phyloP scores from a whole-genome alignment of 2,888 invertebrate genomes.

The Xylota segnis region DNA sequence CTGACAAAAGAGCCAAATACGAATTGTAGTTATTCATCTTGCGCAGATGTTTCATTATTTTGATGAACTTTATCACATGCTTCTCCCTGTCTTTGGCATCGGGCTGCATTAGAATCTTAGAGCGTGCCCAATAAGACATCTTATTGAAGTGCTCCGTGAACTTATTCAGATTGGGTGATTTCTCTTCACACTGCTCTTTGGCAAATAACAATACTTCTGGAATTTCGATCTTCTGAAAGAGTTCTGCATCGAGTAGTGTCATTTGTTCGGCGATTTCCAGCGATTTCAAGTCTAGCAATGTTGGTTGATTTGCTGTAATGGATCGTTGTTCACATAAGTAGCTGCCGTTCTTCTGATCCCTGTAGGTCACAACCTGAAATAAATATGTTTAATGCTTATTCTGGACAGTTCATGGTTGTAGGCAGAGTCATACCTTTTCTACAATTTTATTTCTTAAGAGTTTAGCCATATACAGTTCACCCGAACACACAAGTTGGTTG shows the following conservation, averaged over 20 bases:
- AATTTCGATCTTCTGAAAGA: conserved; percentile 98
- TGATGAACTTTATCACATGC: conserved; percentile 97
- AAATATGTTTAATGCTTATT: not conserved
- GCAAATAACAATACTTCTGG: conserved; percentile 99
- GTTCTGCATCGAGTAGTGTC: conserved; percentile 97
- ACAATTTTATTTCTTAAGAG: conserved; percentile 95
- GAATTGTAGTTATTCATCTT: conserved; percentile 99
- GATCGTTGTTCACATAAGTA: conserved; percentile 84
- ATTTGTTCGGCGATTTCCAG: conserved; percentile 98
- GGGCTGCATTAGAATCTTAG: conserved; percentile 94
- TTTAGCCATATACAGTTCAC: conserved; percentile 96
- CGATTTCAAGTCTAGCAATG: conserved; percentile 96
- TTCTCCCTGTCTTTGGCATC: conserved; percentile 98
- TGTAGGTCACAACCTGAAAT: conserved; percentile 81
- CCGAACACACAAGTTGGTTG: conserved; percentile 95
- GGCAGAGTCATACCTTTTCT: conserved; percentile 89
- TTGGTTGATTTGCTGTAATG: conserved; percentile 86
- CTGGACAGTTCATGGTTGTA: not conserved
- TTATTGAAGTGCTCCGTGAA: conserved; percentile 99
- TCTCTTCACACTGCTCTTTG: conserved; percentile 98
- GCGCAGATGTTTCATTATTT: conserved; percentile 98
- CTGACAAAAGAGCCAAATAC: conserved; percentile 97
- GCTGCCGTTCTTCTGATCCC: conserved; percentile 80
- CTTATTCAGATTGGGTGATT: conserved; percentile 97
- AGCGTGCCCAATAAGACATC: conserved; percentile 99